A percentile compares a stretch with the other conserved stretches of the same genome.
phyloP scores from a whole-genome alignment of 2,797 vertebrate genomes.

The Serranus cabrilla region DNA sequence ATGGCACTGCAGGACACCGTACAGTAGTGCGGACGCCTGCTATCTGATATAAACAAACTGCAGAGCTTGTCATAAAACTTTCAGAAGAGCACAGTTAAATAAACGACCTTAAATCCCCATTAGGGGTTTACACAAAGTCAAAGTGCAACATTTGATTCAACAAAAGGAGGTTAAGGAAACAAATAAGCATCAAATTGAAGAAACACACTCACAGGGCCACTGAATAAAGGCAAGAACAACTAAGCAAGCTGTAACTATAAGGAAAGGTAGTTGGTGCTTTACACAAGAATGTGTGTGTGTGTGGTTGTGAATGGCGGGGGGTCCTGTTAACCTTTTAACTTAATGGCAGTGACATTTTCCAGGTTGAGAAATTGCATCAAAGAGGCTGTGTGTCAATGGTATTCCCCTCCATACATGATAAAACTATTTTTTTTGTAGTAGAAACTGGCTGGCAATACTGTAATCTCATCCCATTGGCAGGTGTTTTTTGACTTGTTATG shows the following conservation, averaged over 20 bases:
- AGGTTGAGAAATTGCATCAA: slow-evolving; percentile 18
- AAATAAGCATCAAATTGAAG: not conserved
- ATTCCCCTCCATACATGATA: too few relatives aligned
- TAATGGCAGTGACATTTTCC: slow-evolving; percentile 30
- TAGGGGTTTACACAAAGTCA: not conserved
- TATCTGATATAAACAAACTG: slow-evolving; percentile 55
- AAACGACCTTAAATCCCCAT: slow-evolving; percentile 25
- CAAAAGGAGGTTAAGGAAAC: not conserved
- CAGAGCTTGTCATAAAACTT: slow-evolving; percentile 19
- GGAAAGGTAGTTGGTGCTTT: not conserved
- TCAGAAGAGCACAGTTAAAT: slow-evolving; percentile 23
- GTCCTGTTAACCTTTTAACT: slow-evolving; percentile 41
- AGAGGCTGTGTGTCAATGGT: not conserved
- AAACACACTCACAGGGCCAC: not conserved
- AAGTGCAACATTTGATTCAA: not conserved
- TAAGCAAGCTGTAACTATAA: not conserved
- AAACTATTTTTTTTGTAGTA: not conserved
- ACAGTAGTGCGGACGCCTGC: slow-evolving; percentile 33
- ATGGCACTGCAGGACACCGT: slow-evolving; percentile 53
- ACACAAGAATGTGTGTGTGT: not conserved
- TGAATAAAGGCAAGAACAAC: slow-evolving; percentile 17
- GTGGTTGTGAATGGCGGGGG: not conserved
- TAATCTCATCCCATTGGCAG: not conserved
- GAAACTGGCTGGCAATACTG: not conserved
- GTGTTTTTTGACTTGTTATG: too few relatives aligned